These are phyloP conservation scores for Epizoanthus ramosus DNA, from an alignment of 92 coral and sea anemone species.

Conservation along the genomic window DNA sequence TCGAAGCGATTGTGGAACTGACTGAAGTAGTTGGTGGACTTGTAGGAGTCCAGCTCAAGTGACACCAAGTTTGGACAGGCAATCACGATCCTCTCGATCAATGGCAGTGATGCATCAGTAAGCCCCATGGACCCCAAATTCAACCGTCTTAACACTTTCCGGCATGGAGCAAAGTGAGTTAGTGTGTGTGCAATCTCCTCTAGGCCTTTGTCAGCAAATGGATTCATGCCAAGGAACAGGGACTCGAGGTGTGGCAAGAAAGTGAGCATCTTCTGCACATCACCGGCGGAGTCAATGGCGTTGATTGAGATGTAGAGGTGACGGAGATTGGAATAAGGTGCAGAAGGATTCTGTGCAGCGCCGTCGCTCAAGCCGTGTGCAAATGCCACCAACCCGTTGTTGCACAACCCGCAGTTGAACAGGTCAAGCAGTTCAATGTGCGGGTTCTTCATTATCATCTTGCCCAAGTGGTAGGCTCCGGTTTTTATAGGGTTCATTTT, in stretches of 20 bases:
- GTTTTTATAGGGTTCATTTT: slow-evolving; percentile 71
- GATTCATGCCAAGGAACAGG: slow-evolving; percentile 57
- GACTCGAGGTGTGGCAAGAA: slow-evolving; percentile 66
- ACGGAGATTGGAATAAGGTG: slow-evolving; percentile 49
- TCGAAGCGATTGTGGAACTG: slow-evolving; percentile 68
- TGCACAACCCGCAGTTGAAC: slow-evolving; percentile 69
- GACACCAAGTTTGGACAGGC: slow-evolving; percentile 65
- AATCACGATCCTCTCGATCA: slow-evolving; percentile 54
- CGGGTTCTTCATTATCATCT: slow-evolving; percentile 55
- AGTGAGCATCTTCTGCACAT: slow-evolving; percentile 36
- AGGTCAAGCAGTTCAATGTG: slow-evolving; percentile 58
- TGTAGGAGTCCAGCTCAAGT: slow-evolving; percentile 67
- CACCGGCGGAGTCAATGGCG: slow-evolving; percentile 53
- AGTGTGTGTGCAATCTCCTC: slow-evolving; percentile 38
- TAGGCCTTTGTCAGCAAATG: slow-evolving; percentile 53
- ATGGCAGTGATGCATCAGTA: slow-evolving; percentile 57
- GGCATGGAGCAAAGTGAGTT: slow-evolving; percentile 46
- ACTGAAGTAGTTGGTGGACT: slow-evolving; percentile 62
- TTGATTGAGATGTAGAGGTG: slow-evolving; percentile 64
- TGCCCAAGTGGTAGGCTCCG: slow-evolving; percentile 61
- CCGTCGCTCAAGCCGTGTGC: slow-evolving; percentile 54
- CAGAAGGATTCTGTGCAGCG: slow-evolving; percentile 36
- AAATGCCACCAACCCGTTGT: slow-evolving; percentile 63
- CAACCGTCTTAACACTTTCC: slow-evolving; percentile 38
- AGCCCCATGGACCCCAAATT: slow-evolving; percentile 60